These are phyloP conservation scores for Cyprinodon variegatus DNA, from an alignment of 2,113 vertebrate genomes.

Conservation along the genomic window DNA sequence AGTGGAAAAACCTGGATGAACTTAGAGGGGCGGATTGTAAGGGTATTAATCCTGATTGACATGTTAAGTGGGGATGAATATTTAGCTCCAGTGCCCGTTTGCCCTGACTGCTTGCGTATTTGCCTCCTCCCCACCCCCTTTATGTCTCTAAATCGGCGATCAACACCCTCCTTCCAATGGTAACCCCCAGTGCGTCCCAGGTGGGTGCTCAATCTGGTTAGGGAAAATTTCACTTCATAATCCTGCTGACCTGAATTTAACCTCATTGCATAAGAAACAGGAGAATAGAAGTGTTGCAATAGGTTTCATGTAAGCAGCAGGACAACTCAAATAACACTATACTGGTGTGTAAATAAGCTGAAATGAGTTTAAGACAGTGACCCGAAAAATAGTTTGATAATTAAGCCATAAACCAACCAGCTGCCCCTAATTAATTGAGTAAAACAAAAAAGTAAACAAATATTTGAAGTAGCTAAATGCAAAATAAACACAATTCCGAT, in stretches of 20 bases:
- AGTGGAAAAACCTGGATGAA: slow-evolving; percentile 48
- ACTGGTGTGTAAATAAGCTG: slow-evolving; percentile 9
- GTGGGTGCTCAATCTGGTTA: slow-evolving; percentile 33
- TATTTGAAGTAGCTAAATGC: background rate
- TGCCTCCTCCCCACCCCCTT: slow-evolving; percentile 57
- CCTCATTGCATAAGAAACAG: slow-evolving; percentile 13
- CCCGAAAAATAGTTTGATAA: background rate
- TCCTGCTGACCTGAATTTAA: slow-evolving; percentile 27
- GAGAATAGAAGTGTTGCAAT: slow-evolving; percentile 25
- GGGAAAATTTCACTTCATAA: slow-evolving; percentile 24
- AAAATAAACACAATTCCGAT: slow-evolving; percentile 19
- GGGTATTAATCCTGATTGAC: slow-evolving; percentile 96
- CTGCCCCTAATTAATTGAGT: slow-evolving; percentile 19
- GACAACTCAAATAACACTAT: slow-evolving; percentile 14
- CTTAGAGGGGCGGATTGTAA: slow-evolving; percentile 79
- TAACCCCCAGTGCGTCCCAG: slow-evolving; percentile 30
- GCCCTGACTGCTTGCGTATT: slow-evolving; percentile 80
- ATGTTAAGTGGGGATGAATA: slow-evolving; percentile 86
- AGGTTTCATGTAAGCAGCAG: slow-evolving; percentile 2
- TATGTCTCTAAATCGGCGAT: slow-evolving; percentile 35
- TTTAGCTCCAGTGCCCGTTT: slow-evolving; percentile 75
- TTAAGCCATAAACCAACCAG: background rate
- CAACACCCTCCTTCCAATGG: slow-evolving; percentile 41
- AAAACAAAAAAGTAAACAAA: slow-evolving; percentile 26
- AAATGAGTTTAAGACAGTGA: background rate